Base-by-base conservation (phyloP, 2,888 invertebrate species). In the Cheilosia impressa region DNA sequence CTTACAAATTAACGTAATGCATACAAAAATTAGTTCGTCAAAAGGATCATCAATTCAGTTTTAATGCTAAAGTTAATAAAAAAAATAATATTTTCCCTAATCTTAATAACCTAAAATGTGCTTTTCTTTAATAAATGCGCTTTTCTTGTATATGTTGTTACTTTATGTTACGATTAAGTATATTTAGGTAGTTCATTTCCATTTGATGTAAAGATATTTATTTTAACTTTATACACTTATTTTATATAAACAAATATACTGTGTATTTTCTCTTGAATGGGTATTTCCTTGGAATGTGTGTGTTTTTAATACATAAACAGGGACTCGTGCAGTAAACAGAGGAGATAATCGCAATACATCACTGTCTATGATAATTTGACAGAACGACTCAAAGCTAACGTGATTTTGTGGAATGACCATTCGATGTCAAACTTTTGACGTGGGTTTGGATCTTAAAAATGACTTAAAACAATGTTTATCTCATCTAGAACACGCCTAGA, bases 31-130 rank as follows among this genome's bases (percentile, higher is more conserved):
- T 52, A 53, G n/a, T 68, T 62, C 55, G 68, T 80, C 87, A 85
- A 88, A 88, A 88, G 87, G 87, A 85, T 84, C 87, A 88, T 88
- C 87, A 87, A 88, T 80, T 81, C 85, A 87, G 80, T 55, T 76
- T 45, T 69, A 53, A 55, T 65, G 45, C 55, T 55, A 58, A 66
- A 38, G 17, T 65, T 68, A 58, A 52, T 38, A 52, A 50, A 75
- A 73, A 41, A 73, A 47, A 43, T 47, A 71, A 68, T 57, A 55
- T 15, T 53, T 45, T 41, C 62, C 45, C 22, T 45, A 55, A 62
- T 73, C 52, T 77, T 57, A 72, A 50, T 53, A 31, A 53, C 52
- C 60, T 62, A 15, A 62, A 77, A 78, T 72, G 71, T 66, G 63
- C 72, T 78, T 71, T 53, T 62, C 34, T 72, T 68, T 77, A 87